Evolutionary conservation across 2,888 invertebrate genomes (phyloP).

Genomic region (Oligia fasciuncula): DNA sequence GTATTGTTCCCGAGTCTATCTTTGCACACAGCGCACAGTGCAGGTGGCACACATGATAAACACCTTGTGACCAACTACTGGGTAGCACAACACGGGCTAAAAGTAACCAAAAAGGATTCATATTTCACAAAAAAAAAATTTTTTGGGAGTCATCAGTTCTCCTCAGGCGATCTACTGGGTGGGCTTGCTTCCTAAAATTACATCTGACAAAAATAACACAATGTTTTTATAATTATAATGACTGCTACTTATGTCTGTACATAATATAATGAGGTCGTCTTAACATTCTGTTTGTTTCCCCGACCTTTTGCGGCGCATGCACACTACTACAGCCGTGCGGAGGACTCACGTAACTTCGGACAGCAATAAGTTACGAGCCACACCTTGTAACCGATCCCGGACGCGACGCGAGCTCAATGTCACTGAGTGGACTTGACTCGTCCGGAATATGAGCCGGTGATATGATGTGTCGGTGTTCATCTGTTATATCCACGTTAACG

Average conservation of each 20-base stretch:
- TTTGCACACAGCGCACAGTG: not conserved
- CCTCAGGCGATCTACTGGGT: not conserved
- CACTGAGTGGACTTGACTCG: not conserved
- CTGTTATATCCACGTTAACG: not conserved
- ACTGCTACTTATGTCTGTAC: not conserved
- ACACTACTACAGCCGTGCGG: not conserved
- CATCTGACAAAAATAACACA: not conserved
- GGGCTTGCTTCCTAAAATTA: not conserved
- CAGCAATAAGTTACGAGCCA: not conserved
- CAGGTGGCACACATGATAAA: not conserved
- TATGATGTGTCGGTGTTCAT: not conserved
- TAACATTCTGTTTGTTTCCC: constrained; percentile 5
- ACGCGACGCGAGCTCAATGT: not conserved
- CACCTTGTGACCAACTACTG: not conserved
- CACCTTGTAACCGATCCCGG: not conserved
- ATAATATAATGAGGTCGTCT: not conserved
- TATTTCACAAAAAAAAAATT: not conserved
- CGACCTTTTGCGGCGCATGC: not conserved
- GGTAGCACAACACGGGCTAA: not conserved
- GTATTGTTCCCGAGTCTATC: not conserved
- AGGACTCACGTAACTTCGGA: not conserved
- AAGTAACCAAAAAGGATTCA: not conserved
- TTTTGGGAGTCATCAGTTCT: not conserved
- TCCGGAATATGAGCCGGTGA: not conserved
- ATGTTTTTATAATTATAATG: not conserved